Percentiles rank a stretch among this genome's conserved stretches.
Evolutionary conservation across 1,140 invertebrate genomes (phyloP).

Genomic region (Forficula auricularia): DNA sequence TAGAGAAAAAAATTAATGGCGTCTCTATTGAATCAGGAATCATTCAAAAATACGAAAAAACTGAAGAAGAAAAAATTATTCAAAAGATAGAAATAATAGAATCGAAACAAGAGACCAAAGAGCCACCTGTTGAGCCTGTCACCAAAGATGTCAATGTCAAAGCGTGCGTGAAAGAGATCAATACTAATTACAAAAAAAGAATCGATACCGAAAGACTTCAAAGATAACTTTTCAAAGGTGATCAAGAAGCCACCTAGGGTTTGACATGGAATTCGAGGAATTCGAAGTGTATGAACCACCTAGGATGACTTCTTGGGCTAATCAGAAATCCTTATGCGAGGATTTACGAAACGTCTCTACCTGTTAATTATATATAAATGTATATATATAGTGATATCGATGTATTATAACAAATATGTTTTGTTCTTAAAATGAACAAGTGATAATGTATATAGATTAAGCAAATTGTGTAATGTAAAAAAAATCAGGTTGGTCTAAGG

Average conservation of each 20-base stretch:
- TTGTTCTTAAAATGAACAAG: no score
- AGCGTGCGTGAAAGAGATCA: conserved; percentile 9
- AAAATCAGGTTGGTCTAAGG: no score
- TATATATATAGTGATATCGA: no score
- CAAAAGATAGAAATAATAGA: no score
- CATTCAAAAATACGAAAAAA: neutral
- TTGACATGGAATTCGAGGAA: conserved; percentile 64
- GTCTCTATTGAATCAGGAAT: no score
- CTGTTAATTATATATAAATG: no score
- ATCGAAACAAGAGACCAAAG: conserved; percentile 14
- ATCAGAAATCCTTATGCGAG: no score
- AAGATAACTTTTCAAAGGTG: conserved; percentile 3
- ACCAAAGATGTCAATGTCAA: conserved; percentile 12
- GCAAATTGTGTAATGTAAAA: no score
- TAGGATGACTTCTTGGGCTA: conserved; percentile 13
- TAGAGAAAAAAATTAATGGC: conserved; percentile 1
- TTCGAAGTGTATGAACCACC: conserved; percentile 48
- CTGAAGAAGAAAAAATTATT: conserved; percentile 10
- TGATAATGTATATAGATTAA: no score
- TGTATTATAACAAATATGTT: no score
- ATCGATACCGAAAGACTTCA: conserved; percentile 10
- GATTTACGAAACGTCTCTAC: no score
- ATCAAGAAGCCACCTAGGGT: conserved; percentile 29
- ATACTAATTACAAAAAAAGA: conserved; percentile 19
- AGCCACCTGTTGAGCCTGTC: conserved; percentile 13